phyloP scores from a whole-genome alignment of 2,888 invertebrate species.

The Stenodema calcarata region DNA sequence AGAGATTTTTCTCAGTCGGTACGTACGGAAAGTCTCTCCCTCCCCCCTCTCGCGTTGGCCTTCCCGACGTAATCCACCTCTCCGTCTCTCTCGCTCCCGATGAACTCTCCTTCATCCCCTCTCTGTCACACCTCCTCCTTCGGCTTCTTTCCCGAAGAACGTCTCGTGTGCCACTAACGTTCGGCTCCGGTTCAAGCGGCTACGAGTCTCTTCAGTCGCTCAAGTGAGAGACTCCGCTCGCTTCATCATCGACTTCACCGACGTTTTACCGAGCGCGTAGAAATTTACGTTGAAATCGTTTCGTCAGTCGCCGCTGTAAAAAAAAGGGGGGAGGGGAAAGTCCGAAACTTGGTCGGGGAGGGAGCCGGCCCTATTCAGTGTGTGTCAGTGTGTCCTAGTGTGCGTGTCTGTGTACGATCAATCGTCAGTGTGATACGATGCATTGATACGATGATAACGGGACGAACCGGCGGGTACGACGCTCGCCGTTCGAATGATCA shows the following conservation, averaged over 20 bases:
- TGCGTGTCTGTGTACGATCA: too few relatives aligned
- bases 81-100: neutral
- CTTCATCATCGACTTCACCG: neutral
- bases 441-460: neutral
- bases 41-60: neutral
- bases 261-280: neutral
- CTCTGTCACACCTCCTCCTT: neutral
- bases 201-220: neutral
- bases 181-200: constrained; percentile 15
- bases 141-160: neutral
- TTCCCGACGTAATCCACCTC: neutral
- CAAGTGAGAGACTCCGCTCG: constrained; percentile 13
- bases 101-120: neutral
- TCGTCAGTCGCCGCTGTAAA: neutral
- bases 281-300: constrained; percentile 3
- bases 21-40: constrained; percentile 21
- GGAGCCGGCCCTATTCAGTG: neutral
- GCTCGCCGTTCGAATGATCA: constrained; percentile 5
- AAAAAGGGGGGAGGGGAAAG: too few relatives aligned
- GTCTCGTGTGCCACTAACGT: neutral
- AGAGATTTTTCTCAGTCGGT: constrained; percentile 3
- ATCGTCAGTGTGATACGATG: constrained; percentile 3
- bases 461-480: neutral
- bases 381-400: neutral
- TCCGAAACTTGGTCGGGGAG: constrained; percentile 1